phyloP scores from a whole-genome alignment of 2,113 vertebrate species.

The Dipodomys ordii region DNA sequence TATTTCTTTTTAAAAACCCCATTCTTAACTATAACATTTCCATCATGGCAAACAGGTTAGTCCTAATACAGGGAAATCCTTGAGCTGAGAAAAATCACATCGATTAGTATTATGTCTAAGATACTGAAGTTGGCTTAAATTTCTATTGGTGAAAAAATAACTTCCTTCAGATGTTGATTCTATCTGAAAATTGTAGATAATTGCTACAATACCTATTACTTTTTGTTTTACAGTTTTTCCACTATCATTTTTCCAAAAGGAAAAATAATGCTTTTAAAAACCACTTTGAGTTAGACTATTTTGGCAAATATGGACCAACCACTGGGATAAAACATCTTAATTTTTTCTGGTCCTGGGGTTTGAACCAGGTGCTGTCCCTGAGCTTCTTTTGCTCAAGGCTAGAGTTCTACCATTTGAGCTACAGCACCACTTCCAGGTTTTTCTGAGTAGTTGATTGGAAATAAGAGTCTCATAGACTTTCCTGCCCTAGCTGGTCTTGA shows the following conservation, averaged over 20 bases:
- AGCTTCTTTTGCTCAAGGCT: too few relatives aligned
- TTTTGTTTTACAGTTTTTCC: not conserved
- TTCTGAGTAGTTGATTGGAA: too few relatives aligned
- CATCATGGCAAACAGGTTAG: not conserved
- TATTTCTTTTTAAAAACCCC: not conserved
- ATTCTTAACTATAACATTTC: not conserved
- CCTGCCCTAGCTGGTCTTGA: too few relatives aligned
- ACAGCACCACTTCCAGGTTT: too few relatives aligned
- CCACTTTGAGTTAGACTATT: not conserved
- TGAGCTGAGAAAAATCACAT: slow-evolving; percentile 9
- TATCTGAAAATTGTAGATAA: slow-evolving; percentile 6
- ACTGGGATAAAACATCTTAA: not conserved
- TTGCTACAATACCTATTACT: not conserved
- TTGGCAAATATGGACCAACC: not conserved
- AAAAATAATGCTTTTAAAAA: not conserved
- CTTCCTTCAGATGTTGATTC: slow-evolving; percentile 27
- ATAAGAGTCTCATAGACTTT: too few relatives aligned
- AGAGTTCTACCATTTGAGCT: too few relatives aligned
- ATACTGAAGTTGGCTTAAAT: not conserved
- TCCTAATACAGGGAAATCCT: not conserved
- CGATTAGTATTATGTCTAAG: not conserved
- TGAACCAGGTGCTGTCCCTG: too few relatives aligned
- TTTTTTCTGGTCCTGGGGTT: too few relatives aligned
- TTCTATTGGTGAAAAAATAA: not conserved
- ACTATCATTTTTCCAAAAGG: not conserved